phyloP scores from a whole-genome alignment of 2,888 invertebrate species.

The Orgyia antiqua region DNA sequence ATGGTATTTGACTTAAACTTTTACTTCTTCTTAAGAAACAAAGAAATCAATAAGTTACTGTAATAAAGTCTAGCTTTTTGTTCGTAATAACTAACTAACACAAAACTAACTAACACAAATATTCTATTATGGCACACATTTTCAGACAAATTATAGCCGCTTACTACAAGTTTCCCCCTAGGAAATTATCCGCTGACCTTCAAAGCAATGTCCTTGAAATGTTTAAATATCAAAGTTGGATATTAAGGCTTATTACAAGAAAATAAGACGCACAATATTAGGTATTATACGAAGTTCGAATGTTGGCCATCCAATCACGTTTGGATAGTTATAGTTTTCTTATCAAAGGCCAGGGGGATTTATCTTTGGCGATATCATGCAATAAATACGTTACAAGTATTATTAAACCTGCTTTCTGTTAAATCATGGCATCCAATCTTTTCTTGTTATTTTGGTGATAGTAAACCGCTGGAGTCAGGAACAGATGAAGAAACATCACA shows the following conservation, averaged over 20 bases:
- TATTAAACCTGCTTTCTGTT: not conserved
- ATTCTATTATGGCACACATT: too few relatives aligned
- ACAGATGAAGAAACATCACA: too few relatives aligned
- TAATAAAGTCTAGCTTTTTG: too few relatives aligned
- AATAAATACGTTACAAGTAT: not conserved
- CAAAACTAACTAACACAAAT: too few relatives aligned
- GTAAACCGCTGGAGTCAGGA: too few relatives aligned
- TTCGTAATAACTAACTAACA: too few relatives aligned
- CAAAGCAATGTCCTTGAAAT: not conserved
- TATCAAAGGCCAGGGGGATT: not conserved
- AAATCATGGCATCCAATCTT: not conserved
- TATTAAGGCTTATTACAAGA: not conserved
- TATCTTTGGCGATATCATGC: not conserved
- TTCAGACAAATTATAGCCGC: too few relatives aligned
- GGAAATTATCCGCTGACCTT: not conserved
- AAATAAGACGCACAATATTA: not conserved
- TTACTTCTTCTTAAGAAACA: too few relatives aligned
- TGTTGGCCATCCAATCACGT: conserved; percentile 1
- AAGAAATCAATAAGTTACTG: too few relatives aligned
- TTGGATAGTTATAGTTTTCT: not conserved
- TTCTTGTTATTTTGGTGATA: too few relatives aligned
- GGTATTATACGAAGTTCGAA: not conserved
- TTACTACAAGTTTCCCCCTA: too few relatives aligned
- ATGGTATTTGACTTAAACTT: too few relatives aligned
- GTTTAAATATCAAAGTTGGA: not conserved